Base-by-base conservation (phyloP, 2,113 vertebrate species). In the Natator depressus region DNA sequence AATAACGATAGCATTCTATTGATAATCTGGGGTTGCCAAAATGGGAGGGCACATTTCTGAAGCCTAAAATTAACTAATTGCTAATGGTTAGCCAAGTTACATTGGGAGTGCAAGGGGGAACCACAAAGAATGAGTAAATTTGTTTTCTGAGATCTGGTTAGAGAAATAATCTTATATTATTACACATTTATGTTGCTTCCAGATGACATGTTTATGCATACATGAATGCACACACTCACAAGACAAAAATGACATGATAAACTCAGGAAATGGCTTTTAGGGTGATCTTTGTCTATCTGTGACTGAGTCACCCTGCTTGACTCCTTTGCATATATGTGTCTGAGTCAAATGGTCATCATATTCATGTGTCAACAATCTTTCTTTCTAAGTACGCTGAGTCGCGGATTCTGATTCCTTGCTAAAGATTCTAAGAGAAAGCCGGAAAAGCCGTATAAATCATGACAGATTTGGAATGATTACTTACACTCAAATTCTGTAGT, bases 391-490 rank as follows among this genome's bases (percentile, higher is more conserved):
- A 87, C 57, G 90, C 93, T 85, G 93, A 94, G 86, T 92, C 95
- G 93, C 85, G 55, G 87, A 89, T 54, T 85, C 89, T 85, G 91
- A 95, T 91, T 97, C 94, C 82, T 10, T 93, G 96, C 96, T 97
- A 93, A 95, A 97, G 91, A 93, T 82, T 97, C 83, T 96, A 96
- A 93, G 97, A 97, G 93, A 95, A 97, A 95, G 89, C 93, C 96
- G 90, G 89, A 96, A 97, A 96, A 97, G 95, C 89, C 84, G 75
- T 54, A 96, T 96, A 97, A 97, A 97, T 97, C 96, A 97, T 96
- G 92, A 88, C 90, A 82, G 69, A 92, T 86, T 97, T 95, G 93
- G 96, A 97, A 96, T 93, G 96, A 96, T 96, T 94, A 95, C 94
- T 96, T 97, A 95, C 94, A 95, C 93, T 96, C 94, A 93, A 96